These are phyloP conservation scores for Ichneumon xanthorius DNA, from an alignment of 2,888 invertebrate genomes.

Conservation along the genomic window DNA sequence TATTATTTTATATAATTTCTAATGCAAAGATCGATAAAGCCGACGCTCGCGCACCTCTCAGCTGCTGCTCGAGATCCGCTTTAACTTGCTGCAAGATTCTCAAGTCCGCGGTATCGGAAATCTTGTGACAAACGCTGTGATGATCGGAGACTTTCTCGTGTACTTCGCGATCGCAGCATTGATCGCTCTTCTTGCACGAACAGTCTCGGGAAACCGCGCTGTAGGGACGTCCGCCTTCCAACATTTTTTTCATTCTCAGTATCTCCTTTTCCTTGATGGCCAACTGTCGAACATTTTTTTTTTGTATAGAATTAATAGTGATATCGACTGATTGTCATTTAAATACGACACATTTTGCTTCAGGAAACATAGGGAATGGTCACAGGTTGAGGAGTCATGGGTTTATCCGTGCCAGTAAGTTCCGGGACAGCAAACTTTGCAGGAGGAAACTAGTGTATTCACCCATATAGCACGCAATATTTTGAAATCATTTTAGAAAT, in stretches of 20 bases:
- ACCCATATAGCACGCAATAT: too few species aligned
- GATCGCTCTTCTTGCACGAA: conserved; percentile 87
- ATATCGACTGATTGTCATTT: background rate
- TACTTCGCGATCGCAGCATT: conserved; percentile 64
- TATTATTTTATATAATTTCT: background rate
- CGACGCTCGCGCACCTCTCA: conserved; percentile 83
- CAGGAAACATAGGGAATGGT: background rate
- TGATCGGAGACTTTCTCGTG: conserved; percentile 41
- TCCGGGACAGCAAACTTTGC: too few species aligned
- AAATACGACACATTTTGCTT: background rate
- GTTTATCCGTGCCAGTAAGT: too few species aligned
- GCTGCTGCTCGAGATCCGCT: conserved; percentile 86
- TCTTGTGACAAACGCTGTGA: conserved; percentile 56
- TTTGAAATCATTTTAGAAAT: too few species aligned
- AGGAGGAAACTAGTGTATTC: too few species aligned
- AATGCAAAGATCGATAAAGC: background rate
- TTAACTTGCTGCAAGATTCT: conserved; percentile 88
- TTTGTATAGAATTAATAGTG: background rate
- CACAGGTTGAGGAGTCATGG: too few species aligned
- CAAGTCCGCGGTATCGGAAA: conserved; percentile 84
- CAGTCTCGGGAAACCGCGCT: conserved; percentile 89
- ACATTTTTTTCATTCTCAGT: conserved; percentile 88
- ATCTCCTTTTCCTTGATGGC: conserved; percentile 89
- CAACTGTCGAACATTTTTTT: conserved; percentile 72
- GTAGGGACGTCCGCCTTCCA: conserved; percentile 90